These are phyloP conservation scores for Choreutis nemorana DNA, from an alignment of 2,888 invertebrate genomes.

Conservation along the genomic window DNA sequence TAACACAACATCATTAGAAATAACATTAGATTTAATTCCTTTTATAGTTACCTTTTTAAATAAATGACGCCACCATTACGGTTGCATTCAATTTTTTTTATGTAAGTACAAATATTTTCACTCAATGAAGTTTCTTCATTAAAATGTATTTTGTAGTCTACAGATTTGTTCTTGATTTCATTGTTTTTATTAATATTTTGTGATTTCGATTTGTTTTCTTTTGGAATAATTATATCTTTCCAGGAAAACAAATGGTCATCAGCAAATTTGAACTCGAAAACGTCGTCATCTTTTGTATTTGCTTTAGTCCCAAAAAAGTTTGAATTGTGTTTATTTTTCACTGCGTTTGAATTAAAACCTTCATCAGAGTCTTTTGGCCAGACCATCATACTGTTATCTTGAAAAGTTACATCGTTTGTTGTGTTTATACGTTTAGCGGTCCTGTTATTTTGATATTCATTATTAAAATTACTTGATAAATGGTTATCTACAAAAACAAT, in stretches of 20 bases:
- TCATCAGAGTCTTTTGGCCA: constrained; percentile 14
- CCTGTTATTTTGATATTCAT: constrained; percentile 5
- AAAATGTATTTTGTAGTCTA: constrained; percentile 15
- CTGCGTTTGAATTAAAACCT: constrained; percentile 6
- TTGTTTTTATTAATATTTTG: constrained; percentile 3
- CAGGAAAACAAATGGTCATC: constrained; percentile 12
- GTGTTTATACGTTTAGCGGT: neutral
- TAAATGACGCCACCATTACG: constrained; percentile 28
- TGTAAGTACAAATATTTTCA: constrained; percentile 36
- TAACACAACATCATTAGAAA: neutral
- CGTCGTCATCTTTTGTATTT: constrained; percentile 15
- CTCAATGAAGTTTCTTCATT: constrained; percentile 15
- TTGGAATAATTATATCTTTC: constrained; percentile 5
- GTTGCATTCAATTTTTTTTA: constrained; percentile 29
- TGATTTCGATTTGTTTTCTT: constrained; percentile 5
- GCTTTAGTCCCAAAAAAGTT: constrained; percentile 1
- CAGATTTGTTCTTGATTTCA: neutral
- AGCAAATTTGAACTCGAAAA: constrained; percentile 29
- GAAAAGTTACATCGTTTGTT: constrained; percentile 11
- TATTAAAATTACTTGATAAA: constrained; percentile 4
- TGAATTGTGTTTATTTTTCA: constrained; percentile 12
- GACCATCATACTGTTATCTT: constrained; percentile 14
- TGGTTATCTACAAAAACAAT: constrained; percentile 34
- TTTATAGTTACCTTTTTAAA: constrained; percentile 13
- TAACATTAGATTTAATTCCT: constrained; percentile 11